Evolutionary conservation across 2,113 vertebrate species (phyloP).

Genomic region (Chrysemys picta): DNA sequence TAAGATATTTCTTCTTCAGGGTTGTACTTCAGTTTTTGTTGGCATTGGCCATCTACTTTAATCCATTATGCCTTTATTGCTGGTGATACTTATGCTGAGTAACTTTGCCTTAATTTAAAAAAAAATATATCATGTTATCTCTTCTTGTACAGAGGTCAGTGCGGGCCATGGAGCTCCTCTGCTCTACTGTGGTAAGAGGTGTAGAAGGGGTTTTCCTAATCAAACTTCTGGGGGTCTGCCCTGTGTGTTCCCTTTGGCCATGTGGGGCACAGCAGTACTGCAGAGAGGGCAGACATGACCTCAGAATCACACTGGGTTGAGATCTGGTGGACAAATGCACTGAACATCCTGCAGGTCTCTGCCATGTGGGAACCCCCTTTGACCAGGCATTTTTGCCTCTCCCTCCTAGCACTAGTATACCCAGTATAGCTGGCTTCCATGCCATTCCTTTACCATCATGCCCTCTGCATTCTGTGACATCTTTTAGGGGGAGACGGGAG

Average conservation of each 20-base stretch:
- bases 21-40: neutral
- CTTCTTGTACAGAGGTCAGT: neutral
- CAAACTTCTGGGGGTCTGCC: neutral
- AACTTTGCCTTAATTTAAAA: neutral
- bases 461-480: neutral
- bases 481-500: neutral
- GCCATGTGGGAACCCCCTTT: neutral
- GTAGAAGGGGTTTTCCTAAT: neutral
- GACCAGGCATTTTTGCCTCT: neutral
- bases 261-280: neutral
- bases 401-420: neutral
- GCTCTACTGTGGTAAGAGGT: neutral
- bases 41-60: neutral
- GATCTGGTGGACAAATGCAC: neutral
- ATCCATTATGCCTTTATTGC: neutral
- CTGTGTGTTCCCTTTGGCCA: neutral
- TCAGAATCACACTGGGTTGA: neutral
- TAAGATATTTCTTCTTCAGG: neutral
- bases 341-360: neutral
- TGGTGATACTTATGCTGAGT: neutral
- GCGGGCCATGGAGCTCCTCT: neutral
- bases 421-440: neutral
- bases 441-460: neutral
- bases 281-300: neutral
- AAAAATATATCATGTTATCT: neutral